Evolutionary conservation across 2,888 invertebrate genomes (phyloP).

Genomic region (Diarsia dahlii): DNA sequence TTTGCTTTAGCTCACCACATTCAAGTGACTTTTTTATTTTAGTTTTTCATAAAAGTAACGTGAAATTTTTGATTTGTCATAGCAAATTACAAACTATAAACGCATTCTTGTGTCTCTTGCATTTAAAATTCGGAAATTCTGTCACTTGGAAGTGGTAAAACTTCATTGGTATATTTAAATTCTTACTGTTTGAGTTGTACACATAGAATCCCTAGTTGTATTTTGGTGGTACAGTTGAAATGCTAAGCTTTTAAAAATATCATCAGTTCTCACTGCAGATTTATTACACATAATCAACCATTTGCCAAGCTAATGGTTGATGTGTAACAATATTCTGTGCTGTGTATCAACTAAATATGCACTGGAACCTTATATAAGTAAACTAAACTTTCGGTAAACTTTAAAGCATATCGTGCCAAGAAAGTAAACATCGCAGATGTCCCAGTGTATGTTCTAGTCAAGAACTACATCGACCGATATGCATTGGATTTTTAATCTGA

Average conservation of each 20-base stretch:
- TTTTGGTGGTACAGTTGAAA: slow-evolving; percentile 25
- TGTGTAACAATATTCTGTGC: slow-evolving; percentile 22
- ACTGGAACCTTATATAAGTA: slow-evolving; percentile 45
- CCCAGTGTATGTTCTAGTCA: slow-evolving; percentile 48
- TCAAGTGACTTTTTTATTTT: slow-evolving; percentile 17
- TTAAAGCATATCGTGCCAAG: slow-evolving; percentile 8
- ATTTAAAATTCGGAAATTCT: neutral
- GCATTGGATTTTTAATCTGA: slow-evolving; percentile 33
- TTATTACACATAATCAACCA: slow-evolving; percentile 19
- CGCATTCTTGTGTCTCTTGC: neutral
- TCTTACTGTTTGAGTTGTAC: slow-evolving; percentile 35
- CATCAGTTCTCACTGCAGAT: slow-evolving; percentile 9
- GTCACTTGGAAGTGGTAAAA: slow-evolving; percentile 47
- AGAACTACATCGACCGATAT: slow-evolving; percentile 34
- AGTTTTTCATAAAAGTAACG: neutral
- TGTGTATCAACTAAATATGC: slow-evolving; percentile 32
- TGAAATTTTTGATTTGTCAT: neutral
- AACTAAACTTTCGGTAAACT: slow-evolving; percentile 6
- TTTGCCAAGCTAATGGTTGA: slow-evolving; percentile 34
- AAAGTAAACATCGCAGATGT: slow-evolving; percentile 35
- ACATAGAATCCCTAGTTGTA: neutral
- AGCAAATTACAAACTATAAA: slow-evolving; percentile 2
- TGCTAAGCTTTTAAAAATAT: slow-evolving; percentile 37
- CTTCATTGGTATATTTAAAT: slow-evolving; percentile 22
- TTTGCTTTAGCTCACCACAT: slow-evolving; percentile 26